Conservation (phyloP, 2,113 vertebrate genomes). For the Malurus alboscapulatus region DNA sequence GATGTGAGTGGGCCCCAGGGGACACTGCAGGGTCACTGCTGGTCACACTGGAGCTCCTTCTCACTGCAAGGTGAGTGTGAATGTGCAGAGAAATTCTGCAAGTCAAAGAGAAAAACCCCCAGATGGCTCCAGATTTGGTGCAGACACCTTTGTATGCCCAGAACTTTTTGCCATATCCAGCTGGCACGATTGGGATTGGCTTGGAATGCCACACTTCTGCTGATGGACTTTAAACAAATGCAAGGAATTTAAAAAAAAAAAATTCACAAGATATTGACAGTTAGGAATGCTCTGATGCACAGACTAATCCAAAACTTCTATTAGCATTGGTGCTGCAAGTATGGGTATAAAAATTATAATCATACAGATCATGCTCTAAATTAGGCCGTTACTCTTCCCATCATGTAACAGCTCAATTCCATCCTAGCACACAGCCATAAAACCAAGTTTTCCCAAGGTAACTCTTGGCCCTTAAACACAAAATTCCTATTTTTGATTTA, state of each 20-base stretch:
- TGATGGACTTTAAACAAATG: background rate
- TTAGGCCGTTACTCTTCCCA: background rate
- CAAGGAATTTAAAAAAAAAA: background rate
- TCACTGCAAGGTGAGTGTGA: rapidly evolving
- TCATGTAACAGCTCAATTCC: background rate
- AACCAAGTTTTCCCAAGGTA: background rate
- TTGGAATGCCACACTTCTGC: background rate
- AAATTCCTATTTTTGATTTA: background rate
- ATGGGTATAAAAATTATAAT: background rate
- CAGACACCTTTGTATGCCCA: too few species aligned
- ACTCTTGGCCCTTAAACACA: background rate
- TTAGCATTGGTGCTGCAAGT: background rate
- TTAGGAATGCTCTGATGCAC: background rate
- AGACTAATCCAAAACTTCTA: background rate
- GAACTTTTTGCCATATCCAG: background rate
- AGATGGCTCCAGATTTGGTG: background rate
- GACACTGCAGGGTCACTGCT: background rate
- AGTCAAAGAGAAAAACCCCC: background rate
- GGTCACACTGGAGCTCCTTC: background rate
- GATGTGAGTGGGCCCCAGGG: background rate
- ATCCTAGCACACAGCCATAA: background rate
- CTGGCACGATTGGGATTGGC: background rate
- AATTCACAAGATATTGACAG: background rate
- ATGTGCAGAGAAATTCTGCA: background rate
- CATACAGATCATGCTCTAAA: background rate